Base-by-base conservation (phyloP, 2,797 vertebrate species). In the Lacerta agilis region DNA sequence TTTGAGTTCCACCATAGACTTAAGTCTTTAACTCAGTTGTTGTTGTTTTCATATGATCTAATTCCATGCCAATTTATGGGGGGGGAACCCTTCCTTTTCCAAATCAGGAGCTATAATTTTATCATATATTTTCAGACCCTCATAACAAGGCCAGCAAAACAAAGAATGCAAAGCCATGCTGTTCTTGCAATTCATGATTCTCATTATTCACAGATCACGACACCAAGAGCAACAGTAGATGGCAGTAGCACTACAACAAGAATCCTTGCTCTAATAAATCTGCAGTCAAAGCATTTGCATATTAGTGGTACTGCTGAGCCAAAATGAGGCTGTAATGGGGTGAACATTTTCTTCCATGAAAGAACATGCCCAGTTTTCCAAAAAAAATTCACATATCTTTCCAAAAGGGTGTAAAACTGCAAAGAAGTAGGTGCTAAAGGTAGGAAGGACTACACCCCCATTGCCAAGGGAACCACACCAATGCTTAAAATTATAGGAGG, bases 191-290 rank as follows among this genome's bases (percentile, higher is more conserved):
- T 11, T 76, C 1, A 27, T 4, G 18, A 27, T 18, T 20, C 11
- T 18, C 29, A 36, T 76, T 33, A 9, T 27, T 38, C 43, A 69
- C n/a, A 33, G 49, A 71, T 1, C 41, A 55, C 25, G 72, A 49
- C 86, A 86, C 10, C 85, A 23, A 67, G 23, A 66, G 23, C 1
- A 20, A 49, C 95, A 90, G 90, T 88, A 95, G 95, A 93, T 92
- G 95, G 95, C 93, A 94, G 92, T 87, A 83, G 38, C 81, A 87
- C 5, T 86, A 88, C 9, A 82, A 85, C 61, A 87, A 88, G 83
- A 91, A 89, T 4, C 1, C 9, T 67, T 49, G n/a, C 20, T 43
- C 75, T 36, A 85, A 41, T 58, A 27, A 11, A 38, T 79, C 15
- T 49, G 18, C 10, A 13, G n/a, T 9, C 45, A 71, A 83, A 20